Conservation (phyloP, 2,888 invertebrate species). For the Drosophila paranaensis region DNA sequence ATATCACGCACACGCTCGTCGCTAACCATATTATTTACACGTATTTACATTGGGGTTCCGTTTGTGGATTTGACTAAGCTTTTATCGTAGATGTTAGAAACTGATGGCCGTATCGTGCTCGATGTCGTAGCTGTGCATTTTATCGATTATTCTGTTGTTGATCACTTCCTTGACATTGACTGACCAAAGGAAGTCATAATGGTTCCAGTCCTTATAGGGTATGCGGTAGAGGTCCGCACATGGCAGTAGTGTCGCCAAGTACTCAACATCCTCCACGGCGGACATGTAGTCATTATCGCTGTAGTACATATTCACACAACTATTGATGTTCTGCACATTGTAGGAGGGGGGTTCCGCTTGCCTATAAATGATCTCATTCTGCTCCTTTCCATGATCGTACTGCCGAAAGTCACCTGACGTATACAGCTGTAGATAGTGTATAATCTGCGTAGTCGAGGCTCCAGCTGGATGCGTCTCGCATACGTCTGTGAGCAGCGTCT, state of each 20-base stretch:
- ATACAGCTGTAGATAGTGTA: conserved; percentile 89
- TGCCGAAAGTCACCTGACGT: conserved; percentile 86
- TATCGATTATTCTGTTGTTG: conserved; percentile 85
- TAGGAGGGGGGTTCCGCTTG: conserved; percentile 87
- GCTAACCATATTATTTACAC: conserved; percentile 48
- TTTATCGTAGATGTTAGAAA: conserved; percentile 30
- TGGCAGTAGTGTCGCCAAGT: conserved; percentile 85
- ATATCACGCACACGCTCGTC: conserved; percentile 63
- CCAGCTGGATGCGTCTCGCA: conserved; percentile 89
- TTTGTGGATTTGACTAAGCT: conserved; percentile 38
- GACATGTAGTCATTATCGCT: conserved; percentile 89
- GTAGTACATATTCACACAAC: conserved; percentile 88
- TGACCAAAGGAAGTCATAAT: conserved; percentile 90
- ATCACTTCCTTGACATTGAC: conserved; percentile 87
- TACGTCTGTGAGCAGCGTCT: conserved; percentile 89
- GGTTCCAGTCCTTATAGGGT: conserved; percentile 87
- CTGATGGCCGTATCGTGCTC: conserved; percentile 50
- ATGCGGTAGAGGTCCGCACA: conserved; percentile 86
- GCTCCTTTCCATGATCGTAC: conserved; percentile 86
- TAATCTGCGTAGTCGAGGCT: conserved; percentile 88
- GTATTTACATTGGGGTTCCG: conserved; percentile 39
- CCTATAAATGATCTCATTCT: conserved; percentile 87
- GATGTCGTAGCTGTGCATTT: conserved; percentile 70
- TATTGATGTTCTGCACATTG: conserved; percentile 86
- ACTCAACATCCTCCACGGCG: conserved; percentile 85